These are phyloP conservation scores for Dusona sp. DNA, from an alignment of 2,888 invertebrate genomes.

Conservation along the genomic window DNA sequence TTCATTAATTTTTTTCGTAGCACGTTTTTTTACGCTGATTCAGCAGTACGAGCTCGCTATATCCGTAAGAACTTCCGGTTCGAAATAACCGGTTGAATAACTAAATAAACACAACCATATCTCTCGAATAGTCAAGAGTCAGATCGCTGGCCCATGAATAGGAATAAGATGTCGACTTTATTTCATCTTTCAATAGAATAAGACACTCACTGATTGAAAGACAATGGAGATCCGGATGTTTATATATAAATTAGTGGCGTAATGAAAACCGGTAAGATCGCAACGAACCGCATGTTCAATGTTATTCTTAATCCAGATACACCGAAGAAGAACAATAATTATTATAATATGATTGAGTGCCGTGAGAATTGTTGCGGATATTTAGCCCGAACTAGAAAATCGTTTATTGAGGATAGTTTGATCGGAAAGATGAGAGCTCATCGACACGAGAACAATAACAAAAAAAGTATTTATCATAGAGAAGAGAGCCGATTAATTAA, in stretches of 20 bases:
- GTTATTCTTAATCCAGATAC: neutral
- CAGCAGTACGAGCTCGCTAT: neutral
- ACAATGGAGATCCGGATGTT: neutral
- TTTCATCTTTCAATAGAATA: neutral
- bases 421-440: no score
- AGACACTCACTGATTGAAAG: neutral
- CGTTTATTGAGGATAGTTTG: neutral
- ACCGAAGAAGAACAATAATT: neutral
- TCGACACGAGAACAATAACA: neutral
- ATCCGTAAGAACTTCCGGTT: constrained; percentile 13
- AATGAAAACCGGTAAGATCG: neutral
- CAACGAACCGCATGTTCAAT: neutral
- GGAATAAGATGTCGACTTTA: neutral
- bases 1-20: neutral
- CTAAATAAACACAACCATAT: neutral
- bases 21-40: neutral
- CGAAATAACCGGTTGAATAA: neutral
- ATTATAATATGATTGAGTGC: neutral
- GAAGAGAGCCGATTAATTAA: constrained; percentile 8
- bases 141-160: neutral
- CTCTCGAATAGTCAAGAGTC: neutral
- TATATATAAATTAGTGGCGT: neutral
- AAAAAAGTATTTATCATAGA: neutral
- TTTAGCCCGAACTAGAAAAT: neutral
- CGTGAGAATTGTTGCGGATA: neutral